Evolutionary conservation across 2,113 vertebrate genomes (phyloP), one percentile per base, ranked within the genome.

Genomic region (Brachionichthys hirsutus): DNA sequence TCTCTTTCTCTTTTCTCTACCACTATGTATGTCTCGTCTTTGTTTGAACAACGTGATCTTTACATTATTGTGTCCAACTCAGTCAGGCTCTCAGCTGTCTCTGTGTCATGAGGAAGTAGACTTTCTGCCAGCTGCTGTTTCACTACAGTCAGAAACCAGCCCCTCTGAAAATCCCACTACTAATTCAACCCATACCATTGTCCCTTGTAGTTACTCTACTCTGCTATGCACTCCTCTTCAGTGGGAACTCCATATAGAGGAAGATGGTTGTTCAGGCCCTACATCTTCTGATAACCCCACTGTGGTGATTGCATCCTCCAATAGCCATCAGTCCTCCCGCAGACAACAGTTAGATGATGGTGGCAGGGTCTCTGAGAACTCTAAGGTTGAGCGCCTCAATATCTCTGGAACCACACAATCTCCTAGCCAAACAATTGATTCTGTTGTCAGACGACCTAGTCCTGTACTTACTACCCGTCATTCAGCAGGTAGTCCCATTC

Each of bases 51-150:
- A 59, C 35, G 18, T 6, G 0, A 51, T 53, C 47, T 43, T 56
- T 43, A 49, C 47, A 30, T 40, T 49, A 51, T 19, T 62, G 12
- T 53, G 78, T 59, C 76, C 49, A 2, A 57, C 85, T 74, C 86
- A 98, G 95, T 94, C 94, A 57, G 92, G 87, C 80, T 93, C 94
- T 73, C 91, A 91, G 71, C 67, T 89, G 67, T 92, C 89, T 70
- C 67, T 92, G 74, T 89, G 82, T 83, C 88, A 89, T 55, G 92
- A 93, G 78, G 45, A 66, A 14, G 54, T 54, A 34, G 87, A 89
- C 3, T 13, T 55, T 34, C 58, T 60, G 16, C 16, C 59, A 11
- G 15, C 45, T 2, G 17, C 54, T 24, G 64, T 34, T 63, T 61
- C 62, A 54, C 19, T 67, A 1, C 35, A 56, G 51, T 4, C 22